Conservation (phyloP, 2,888 invertebrate species). For the Proisotoma minuta region DNA sequence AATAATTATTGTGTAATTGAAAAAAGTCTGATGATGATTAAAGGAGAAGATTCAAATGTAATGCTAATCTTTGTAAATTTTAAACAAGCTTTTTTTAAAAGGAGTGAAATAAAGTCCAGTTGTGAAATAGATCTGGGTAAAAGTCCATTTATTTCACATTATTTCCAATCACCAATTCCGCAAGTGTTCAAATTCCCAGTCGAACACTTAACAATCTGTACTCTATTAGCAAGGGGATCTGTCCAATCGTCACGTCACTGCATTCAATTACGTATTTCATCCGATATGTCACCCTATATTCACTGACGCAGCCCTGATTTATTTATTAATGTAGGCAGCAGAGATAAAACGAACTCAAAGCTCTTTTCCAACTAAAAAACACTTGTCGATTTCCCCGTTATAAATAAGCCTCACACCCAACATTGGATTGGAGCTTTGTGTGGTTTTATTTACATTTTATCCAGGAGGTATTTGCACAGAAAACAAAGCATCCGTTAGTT, state of each 20-base stretch:
- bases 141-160: constrained; percentile 6
- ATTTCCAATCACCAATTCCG: constrained; percentile 10
- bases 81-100: too few relatives aligned
- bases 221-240: constrained; percentile 12
- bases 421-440: background rate
- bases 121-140: too few relatives aligned
- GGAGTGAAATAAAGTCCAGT: too few relatives aligned
- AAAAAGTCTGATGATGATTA: too few relatives aligned
- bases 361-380: background rate
- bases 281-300: background rate
- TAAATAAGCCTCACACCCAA: constrained; percentile 9
- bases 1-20: too few relatives aligned
- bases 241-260: background rate
- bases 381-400: constrained; percentile 11
- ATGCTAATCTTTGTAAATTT: too few relatives aligned
- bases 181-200: constrained; percentile 44
- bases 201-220: constrained; percentile 43
- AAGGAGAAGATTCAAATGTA: too few relatives aligned
- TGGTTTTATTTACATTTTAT: constrained; percentile 17
- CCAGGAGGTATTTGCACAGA: constrained; percentile 36
- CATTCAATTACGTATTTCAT: background rate
- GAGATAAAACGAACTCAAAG: background rate
- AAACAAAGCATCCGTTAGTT: constrained; percentile 25
- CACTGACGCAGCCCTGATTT: background rate
- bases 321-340: constrained; percentile 1